Conservation (phyloP, 2,888 invertebrate genomes). For the Campoplex nolae region DNA sequence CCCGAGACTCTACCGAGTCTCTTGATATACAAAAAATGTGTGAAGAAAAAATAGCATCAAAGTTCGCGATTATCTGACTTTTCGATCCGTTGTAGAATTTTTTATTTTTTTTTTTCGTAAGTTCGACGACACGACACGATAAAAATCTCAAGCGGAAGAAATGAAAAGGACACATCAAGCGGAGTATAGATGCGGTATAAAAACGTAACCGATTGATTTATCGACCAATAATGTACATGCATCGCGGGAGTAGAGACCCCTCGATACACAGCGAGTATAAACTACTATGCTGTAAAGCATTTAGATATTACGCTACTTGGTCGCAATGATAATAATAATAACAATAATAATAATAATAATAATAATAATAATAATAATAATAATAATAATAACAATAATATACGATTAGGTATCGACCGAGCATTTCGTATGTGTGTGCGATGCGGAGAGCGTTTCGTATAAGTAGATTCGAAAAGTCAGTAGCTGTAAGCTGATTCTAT, state of each 20-base stretch:
- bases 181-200: neutral
- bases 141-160: too few relatives aligned
- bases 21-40: too few relatives aligned
- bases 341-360: conserved; percentile 6
- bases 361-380: conserved; percentile 18
- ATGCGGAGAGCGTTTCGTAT: neutral
- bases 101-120: too few relatives aligned
- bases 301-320: conserved; percentile 7
- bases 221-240: conserved; percentile 43
- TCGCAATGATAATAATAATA: conserved; percentile 26
- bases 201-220: conserved; percentile 55
- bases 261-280: neutral
- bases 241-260: conserved; percentile 51
- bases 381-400: conserved; percentile 12
- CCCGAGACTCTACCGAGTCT: too few relatives aligned
- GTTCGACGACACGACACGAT: too few relatives aligned
- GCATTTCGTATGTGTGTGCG: neutral
- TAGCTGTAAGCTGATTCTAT: conserved; percentile 1
- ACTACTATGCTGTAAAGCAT: neutral
- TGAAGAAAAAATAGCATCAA: too few relatives aligned
- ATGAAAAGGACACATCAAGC: too few relatives aligned
- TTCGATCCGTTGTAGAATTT: too few relatives aligned
- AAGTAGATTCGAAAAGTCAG: neutral
- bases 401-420: conserved; percentile 24
- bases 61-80: too few relatives aligned